Percentiles rank a stretch among this genome's conserved stretches.
Conservation (phyloP, 2,797 vertebrate genomes). For the Okamejei kenojei region DNA sequence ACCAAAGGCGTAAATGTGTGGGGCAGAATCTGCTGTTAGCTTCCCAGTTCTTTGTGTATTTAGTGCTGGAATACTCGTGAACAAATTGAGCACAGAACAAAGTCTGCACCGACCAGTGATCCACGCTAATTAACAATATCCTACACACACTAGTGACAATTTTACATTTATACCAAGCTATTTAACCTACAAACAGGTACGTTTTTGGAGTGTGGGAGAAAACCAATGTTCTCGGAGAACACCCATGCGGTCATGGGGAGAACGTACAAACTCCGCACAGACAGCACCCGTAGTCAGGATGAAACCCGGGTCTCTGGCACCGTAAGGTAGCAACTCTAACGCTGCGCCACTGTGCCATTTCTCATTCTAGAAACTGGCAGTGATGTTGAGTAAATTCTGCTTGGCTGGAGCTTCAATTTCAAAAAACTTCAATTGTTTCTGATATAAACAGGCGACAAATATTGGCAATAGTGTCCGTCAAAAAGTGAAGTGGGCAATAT, state of each 20-base stretch:
- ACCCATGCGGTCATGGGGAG: too few relatives aligned
- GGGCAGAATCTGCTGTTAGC: background rate
- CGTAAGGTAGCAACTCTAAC: too few relatives aligned
- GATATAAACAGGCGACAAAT: background rate
- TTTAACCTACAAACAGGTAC: too few relatives aligned
- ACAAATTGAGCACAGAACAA: background rate
- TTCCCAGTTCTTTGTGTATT: background rate
- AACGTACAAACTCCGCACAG: too few relatives aligned
- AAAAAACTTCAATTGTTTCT: background rate
- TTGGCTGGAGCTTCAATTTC: too few relatives aligned
- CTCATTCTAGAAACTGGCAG: background rate
- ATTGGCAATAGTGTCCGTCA: background rate
- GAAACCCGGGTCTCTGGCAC: too few relatives aligned
- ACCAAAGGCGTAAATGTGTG: background rate
- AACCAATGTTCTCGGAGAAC: too few relatives aligned
- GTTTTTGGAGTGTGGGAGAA: too few relatives aligned
- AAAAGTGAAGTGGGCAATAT: background rate
- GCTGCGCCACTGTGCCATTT: background rate
- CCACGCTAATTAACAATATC: too few relatives aligned
- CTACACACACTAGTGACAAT: too few relatives aligned
- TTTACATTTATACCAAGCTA: too few relatives aligned
- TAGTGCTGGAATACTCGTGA: background rate
- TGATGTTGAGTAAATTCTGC: background rate
- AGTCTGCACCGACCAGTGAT: background rate
- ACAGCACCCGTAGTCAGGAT: too few relatives aligned